Base-by-base conservation (phyloP, 2,113 vertebrate species). In the Sula dactylatra region DNA sequence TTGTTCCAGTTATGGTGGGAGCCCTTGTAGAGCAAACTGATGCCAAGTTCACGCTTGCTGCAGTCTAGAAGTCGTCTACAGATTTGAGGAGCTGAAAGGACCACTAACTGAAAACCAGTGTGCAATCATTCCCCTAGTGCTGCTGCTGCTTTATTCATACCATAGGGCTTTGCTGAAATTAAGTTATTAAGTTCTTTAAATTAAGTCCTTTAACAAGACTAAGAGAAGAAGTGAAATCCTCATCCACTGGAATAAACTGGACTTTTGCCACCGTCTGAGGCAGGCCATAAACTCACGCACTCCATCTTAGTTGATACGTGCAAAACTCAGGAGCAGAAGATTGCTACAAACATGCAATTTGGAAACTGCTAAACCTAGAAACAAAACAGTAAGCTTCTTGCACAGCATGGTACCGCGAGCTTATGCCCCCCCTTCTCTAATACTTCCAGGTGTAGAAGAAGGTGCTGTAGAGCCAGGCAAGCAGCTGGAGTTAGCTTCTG, bases 241-340 rank as follows among this genome's bases (percentile, higher is more conserved):
- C 19, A 66, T 20, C 4, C 18, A 56, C 24, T 59, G 56, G 61
- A 72, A 78, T 20, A 66, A 93, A 78, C 10, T 40, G 47, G 44
- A 78, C 55, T 91, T 82, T 34, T 50, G 13, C 40, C 54, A 50
- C 70, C 25, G 5, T 44, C 45, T 77, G 34, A 82, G 49, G 11
- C n/a, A 80, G 36, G 32, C 6, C 55, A 96, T 47, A 73, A 89
- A 55, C 11, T 79, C 69, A 85, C 20, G 7, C 36, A 11, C 15
- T n/a, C 34, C 38, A 22, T 20, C 20, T 58, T 16, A 4, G 5
- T 0, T 8, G 5, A 14, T 21, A 42, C 1, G 8, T 32, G 38
- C 38, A 82, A 45, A 90, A 55, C 42, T 36, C 71, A 40, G n/a
- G 27, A 90, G 56, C 36, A 45, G 16, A 29, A 82, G 38, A 40